Evolutionary conservation across 2,797 vertebrate genomes (phyloP), one percentile per base, ranked within the genome.

Genomic region (Heterohyrax brucei): DNA sequence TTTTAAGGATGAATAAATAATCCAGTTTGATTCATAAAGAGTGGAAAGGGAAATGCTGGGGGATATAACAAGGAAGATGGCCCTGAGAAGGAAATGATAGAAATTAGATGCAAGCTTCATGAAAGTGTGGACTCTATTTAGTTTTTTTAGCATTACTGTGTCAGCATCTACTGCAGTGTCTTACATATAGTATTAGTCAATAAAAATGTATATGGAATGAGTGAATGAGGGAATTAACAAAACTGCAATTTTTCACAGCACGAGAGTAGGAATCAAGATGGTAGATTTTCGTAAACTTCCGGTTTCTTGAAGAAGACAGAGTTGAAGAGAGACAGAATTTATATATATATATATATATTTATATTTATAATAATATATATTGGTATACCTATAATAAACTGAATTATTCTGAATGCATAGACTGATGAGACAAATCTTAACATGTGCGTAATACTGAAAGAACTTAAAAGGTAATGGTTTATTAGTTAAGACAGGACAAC

Each of bases 141-240:
- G 83, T 59, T 22, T 89, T 83, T 83, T n/a, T 10, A 75, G 39
- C n/a, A 39, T 79, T 83, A 59, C 66, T 89, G 61, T 10, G 48
- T 39, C 39, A 77, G 28, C 6, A 93, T 77, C 70, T 59, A 68
- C 28, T 10, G 56, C 70, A 89, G 19, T 50, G 24, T 10, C 26
- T 26, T 5, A 87, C 46, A 59, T 61, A 14, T 2, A 61, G 2
- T 33, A 83, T 83, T 93, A 56, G 13, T 77, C 66, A 88, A 19
- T 46, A 46, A 93, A 46, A 93, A 46, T 72, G 14, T 72, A 8
- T 21, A 75, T 93, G 19, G 5, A 89, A 66, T 83, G 48, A 94
- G 48, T 53, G 0, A 50, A 14, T n/a, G 2, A 62, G 6, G 30
- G 18, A 80, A 26, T 82, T 75, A 56, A 75, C 8, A 9, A 81